Conservation (phyloP, 2,888 invertebrate species). For the Barypeithes pellucidus region DNA sequence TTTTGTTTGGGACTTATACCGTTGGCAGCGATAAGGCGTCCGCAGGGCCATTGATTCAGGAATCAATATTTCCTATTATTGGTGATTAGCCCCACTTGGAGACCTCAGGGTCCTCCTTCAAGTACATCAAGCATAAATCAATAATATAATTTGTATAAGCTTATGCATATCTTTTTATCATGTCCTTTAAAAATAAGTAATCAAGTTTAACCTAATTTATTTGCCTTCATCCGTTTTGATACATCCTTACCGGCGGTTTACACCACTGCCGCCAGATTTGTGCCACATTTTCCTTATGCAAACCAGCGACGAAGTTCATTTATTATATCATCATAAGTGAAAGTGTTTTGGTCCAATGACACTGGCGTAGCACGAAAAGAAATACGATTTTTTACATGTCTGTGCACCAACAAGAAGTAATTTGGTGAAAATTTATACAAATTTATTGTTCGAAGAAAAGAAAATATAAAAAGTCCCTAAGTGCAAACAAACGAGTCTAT, state of each 20-base stretch:
- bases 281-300: constrained; percentile 20
- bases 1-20: too few relatives aligned
- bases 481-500: too few relatives aligned
- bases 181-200: constrained; percentile 1
- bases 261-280: constrained; percentile 17
- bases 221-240: constrained; percentile 8
- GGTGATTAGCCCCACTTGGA: too few relatives aligned
- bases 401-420: too few relatives aligned
- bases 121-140: too few relatives aligned
- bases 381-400: too few relatives aligned
- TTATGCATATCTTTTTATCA: not conserved
- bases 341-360: constrained; percentile 34
- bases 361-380: constrained; percentile 1
- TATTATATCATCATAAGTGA: constrained; percentile 48
- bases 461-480: not conserved
- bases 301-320: constrained; percentile 34
- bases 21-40: too few relatives aligned
- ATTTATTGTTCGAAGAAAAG: not conserved
- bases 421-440: not conserved
- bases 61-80: too few relatives aligned
- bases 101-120: too few relatives aligned
- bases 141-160: not conserved
- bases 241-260: not conserved
- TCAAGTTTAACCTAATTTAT: constrained; percentile 3
- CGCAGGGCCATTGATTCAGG: too few relatives aligned